A percentile compares a stretch with the other conserved stretches of the same genome.
These are phyloP conservation scores for Bactericera cockerelli DNA, from an alignment of 1,140 invertebrate species.

Conservation along the genomic window DNA sequence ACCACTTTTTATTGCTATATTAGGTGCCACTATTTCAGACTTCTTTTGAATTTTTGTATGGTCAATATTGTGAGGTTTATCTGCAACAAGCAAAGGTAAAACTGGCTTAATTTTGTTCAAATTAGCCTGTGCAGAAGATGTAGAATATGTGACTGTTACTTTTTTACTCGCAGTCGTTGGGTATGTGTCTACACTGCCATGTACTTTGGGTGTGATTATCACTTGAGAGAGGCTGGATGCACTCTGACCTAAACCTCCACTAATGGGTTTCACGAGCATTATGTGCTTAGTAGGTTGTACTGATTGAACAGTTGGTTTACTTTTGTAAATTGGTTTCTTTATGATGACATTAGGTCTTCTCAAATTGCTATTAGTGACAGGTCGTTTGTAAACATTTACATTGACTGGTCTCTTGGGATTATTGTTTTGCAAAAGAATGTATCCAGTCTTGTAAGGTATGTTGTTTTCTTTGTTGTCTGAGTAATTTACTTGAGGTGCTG, in stretches of 20 bases:
- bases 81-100: constrained; percentile 13
- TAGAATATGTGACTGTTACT: background rate
- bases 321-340: constrained; percentile 17
- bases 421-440: constrained; percentile 3
- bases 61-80: background rate
- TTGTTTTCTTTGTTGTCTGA: background rate
- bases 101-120: constrained; percentile 12
- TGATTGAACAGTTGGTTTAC: background rate
- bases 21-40: background rate
- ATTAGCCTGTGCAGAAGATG: constrained; percentile 10
- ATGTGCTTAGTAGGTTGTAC: background rate
- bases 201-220: background rate
- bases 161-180: constrained; percentile 7
- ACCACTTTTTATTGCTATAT: constrained; percentile 44
- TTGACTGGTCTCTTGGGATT: background rate
- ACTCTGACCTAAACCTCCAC: background rate
- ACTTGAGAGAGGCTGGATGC: background rate
- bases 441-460: constrained; percentile 7
- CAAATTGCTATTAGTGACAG: background rate
- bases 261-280: background rate
- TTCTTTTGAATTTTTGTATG: background rate
- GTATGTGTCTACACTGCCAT: background rate
- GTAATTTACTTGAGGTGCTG: background rate
- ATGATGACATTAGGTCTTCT: constrained; percentile 2
- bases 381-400: constrained; percentile 7